Base-by-base conservation (phyloP, 2,797 vertebrate genomes). In the Crocidura indochinensis region DNA sequence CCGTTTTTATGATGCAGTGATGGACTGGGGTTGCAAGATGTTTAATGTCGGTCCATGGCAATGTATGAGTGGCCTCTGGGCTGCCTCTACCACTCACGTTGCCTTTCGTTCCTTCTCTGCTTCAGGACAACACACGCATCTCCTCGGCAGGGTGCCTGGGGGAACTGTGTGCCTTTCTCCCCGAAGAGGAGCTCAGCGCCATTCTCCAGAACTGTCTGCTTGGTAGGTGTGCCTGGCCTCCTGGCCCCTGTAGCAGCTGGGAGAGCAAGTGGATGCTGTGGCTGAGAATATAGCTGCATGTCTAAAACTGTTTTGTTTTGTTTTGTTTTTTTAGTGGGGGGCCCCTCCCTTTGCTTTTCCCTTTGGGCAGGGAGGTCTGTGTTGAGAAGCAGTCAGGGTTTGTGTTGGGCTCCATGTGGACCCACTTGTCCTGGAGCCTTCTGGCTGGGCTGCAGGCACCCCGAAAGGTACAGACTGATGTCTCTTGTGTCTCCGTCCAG, bases 91-190 rank as follows among this genome's bases (percentile, higher is more conserved):
- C 26, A 60, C 24, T 75, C 8, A 27, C 2, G 22, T 81, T 3
- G 10, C 22, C 19, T 46, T 1, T 91, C 62, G 91, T 72, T n/a
- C 51, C 65, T 73, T 82, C 68, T 88, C 24, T 84, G 10, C 78
- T 4, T 73, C 83, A 99, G 99, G 99, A 99, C 94, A 99, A 99
- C 71, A 99, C 99, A 1, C 99, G 99, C 72, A 98, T 99, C 98
- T 98, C 99, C 19, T 99, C 99, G 0, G 99, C 99, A 0, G 99
- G 99, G 84, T 99, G 99, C 93, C 97, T 99, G 56, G 99, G 99
- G 47, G 99, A 99, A 91, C 97, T 99, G 31, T 99, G 99, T 49
- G 98, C 99, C 6, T 99, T 99, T 94, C 97, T 99, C 96, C 98
- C 99, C 0, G 99, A 99, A 10, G 99, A 99, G 76, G 99, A 99